These are phyloP conservation scores for Bathynomus jamesi DNA, from an alignment of 1,140 invertebrate species.

Conservation along the genomic window DNA sequence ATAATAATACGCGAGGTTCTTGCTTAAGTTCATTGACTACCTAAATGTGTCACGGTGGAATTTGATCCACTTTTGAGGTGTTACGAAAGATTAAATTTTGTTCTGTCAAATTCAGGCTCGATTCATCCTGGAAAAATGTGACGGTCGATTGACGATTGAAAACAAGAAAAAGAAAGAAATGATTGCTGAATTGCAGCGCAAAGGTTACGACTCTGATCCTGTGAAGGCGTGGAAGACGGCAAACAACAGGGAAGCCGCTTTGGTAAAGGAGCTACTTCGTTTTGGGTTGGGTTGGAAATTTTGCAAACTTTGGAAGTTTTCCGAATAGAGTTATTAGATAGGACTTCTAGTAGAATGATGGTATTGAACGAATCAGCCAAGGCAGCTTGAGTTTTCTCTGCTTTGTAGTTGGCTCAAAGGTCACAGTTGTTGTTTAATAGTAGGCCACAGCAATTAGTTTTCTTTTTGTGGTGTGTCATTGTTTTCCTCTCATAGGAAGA, in stretches of 20 bases:
- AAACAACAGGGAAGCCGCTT: constrained; percentile 48
- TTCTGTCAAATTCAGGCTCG: too few species aligned
- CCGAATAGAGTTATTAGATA: background rate
- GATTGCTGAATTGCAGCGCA: constrained; percentile 74
- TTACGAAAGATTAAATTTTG: too few species aligned
- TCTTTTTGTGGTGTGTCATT: background rate
- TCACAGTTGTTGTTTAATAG: background rate
- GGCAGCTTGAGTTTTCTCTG: too few species aligned
- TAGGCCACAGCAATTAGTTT: background rate
- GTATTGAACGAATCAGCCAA: too few species aligned
- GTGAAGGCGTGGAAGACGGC: constrained; percentile 83
- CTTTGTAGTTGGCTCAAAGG: background rate
- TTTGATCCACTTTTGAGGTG: too few species aligned
- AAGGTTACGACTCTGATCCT: constrained; percentile 90
- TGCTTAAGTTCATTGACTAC: too few species aligned
- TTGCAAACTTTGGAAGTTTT: background rate
- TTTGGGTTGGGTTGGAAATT: background rate
- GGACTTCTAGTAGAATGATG: background rate
- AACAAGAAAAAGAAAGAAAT: constrained; percentile 85
- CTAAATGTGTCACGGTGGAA: too few species aligned
- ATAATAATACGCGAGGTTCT: too few species aligned
- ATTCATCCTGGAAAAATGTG: constrained; percentile 96
- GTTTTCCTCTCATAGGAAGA: constrained; percentile 39
- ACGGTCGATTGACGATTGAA: constrained; percentile 80
- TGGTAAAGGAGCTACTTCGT: constrained; percentile 28